Percentiles rank a stretch among this genome's conserved stretches.
Conservation (phyloP, 2,888 invertebrate genomes). For the Vanessa cardui region DNA sequence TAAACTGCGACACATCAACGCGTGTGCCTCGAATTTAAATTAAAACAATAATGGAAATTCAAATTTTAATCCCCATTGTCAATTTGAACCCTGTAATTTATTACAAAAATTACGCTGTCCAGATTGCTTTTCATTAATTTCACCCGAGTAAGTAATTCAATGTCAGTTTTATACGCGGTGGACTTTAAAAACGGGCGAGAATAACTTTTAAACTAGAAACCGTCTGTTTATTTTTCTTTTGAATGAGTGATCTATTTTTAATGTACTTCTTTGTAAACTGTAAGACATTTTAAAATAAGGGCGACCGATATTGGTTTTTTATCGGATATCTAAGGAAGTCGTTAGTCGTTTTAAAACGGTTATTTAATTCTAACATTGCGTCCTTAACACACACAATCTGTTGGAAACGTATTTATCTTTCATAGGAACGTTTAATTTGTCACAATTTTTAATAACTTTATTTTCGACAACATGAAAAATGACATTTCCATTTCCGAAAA, state of each 20-base stretch:
- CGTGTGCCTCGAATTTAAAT: constrained; percentile 75
- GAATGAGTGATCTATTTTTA: constrained; percentile 39
- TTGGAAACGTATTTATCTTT: not conserved
- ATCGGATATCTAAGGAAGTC: constrained; percentile 9
- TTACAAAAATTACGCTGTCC: constrained; percentile 28
- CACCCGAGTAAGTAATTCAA: constrained; percentile 36
- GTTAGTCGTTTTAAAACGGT: not conserved
- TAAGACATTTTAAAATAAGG: constrained; percentile 30
- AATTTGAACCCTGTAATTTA: constrained; percentile 29
- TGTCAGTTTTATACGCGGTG: constrained; percentile 37
- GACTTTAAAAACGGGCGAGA: constrained; percentile 34
- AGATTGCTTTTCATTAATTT: constrained; percentile 37
- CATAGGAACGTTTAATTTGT: constrained; percentile 18
- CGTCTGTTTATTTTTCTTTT: constrained; percentile 35
- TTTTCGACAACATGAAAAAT: constrained; percentile 12
- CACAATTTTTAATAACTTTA: constrained; percentile 9
- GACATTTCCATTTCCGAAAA: constrained; percentile 29
- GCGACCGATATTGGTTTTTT: constrained; percentile 21
- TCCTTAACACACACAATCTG: not conserved
- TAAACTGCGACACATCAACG: constrained; percentile 69
- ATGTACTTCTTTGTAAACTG: constrained; percentile 33
- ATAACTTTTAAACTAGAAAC: constrained; percentile 40
- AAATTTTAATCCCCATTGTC: constrained; percentile 46
- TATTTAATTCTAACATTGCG: not conserved
- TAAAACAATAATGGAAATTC: constrained; percentile 64